Base-by-base conservation (phyloP, 2,888 invertebrate genomes). In the Diogma glabrata region DNA sequence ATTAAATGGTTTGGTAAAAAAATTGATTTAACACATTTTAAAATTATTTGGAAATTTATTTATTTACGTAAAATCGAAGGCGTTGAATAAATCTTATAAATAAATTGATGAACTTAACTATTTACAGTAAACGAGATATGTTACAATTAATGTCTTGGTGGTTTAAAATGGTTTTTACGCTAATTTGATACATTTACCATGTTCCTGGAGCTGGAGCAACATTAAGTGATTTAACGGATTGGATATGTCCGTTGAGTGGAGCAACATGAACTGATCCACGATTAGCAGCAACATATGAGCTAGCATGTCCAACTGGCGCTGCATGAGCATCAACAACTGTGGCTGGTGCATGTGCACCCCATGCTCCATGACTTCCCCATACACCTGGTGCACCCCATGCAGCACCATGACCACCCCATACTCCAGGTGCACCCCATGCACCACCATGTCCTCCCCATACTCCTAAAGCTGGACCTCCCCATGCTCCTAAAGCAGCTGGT, bases 171-270 rank as follows among this genome's bases (percentile, higher is more conserved):
- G n/a, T n/a, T n/a, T n/a, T n/a, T n/a, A n/a, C n/a, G n/a, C n/a
- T n/a, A n/a, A n/a, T n/a, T n/a, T n/a, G n/a, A n/a, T n/a, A n/a
- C 30, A 1, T 12, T 47, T 47, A 47, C 47, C 47, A 47, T 50
- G 72, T 72, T 62, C 72, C 72, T 59, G 73, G 72, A 49, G 72
- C 73, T 54, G 73, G 70, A 49, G 70, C 71, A 20, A 71, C 64
- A 61, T 73, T 73, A 52, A 73, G 60, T 5, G 61, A 60, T 48
- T 60, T 57, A 33, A 60, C 61, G 14, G 61, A 62, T 36, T 57
- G 54, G 46, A 59, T 53, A 57, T 73, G 73, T 58, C 72, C 70
- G 17, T 72, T 69, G 45, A 72, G 62, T 40, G 73, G 73, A 49
- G 73, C 73, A 19, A 69, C 67, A 57, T 73, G 73, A 14, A 72